A percentile compares a stretch with the other conserved stretches of the same genome.
These are phyloP conservation scores for Sigmodon hispidus DNA, from an alignment of 2,113 vertebrate genomes.

Conservation along the genomic window DNA sequence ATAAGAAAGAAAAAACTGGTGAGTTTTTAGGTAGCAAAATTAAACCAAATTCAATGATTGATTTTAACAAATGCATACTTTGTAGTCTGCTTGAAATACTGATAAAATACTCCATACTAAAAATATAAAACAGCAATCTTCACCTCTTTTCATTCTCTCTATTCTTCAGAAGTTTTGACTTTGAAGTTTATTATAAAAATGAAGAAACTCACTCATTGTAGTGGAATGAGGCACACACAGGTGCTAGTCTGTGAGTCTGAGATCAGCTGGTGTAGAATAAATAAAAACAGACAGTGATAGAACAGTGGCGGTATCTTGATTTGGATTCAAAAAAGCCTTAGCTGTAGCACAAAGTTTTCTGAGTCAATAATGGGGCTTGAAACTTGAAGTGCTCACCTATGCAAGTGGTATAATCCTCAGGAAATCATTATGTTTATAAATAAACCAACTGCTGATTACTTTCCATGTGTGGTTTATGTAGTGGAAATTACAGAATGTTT, in stretches of 20 bases:
- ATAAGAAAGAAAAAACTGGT: too few relatives aligned
- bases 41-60: too few relatives aligned
- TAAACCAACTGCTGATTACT: not conserved
- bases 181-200: constrained; percentile 26
- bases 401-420: not conserved
- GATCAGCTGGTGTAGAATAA: not conserved
- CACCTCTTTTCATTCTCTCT: constrained; percentile 30
- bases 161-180: not conserved
- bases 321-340: not conserved
- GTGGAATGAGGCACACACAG: not conserved
- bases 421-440: not conserved
- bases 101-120: too few relatives aligned
- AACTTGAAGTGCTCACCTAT: not conserved
- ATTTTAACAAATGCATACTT: too few relatives aligned
- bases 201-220: not conserved
- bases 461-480: not conserved
- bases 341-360: not conserved
- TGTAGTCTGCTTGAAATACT: too few relatives aligned
- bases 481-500: not conserved
- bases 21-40: too few relatives aligned
- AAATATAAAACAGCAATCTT: too few relatives aligned
- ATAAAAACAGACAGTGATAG: not conserved
- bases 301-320: not conserved
- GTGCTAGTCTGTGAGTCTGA: not conserved
- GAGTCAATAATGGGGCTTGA: not conserved